Conservation (phyloP, 1,140 invertebrate genomes). For the Homalodisca vitripennis region DNA sequence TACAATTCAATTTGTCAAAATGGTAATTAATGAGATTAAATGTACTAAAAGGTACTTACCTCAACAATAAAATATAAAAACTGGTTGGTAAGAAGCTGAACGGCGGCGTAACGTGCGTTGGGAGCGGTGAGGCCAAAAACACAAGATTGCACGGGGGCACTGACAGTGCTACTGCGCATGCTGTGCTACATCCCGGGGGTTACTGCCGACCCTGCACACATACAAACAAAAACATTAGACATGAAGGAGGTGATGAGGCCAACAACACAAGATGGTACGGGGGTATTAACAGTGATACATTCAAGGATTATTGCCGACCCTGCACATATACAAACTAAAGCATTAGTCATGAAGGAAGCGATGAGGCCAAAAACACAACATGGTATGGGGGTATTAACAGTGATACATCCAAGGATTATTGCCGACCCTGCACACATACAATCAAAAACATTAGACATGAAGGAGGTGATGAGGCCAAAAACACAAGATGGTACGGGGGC, state of each 20-base stretch:
- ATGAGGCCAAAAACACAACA: neutral
- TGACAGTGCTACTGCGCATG: conserved; percentile 39
- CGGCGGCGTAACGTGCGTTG: conserved; percentile 44
- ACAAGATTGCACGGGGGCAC: conserved; percentile 41
- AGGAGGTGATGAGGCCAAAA: neutral
- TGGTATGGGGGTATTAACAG: neutral
- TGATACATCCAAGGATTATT: neutral
- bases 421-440: neutral
- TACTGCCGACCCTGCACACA: neutral
- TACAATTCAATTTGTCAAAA: too few relatives aligned
- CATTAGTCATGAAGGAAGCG: neutral
- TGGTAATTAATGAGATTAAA: too few relatives aligned
- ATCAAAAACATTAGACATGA: neutral
- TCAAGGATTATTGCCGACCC: neutral
- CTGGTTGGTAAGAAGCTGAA: conserved; percentile 49
- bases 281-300: neutral
- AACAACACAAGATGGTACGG: neutral
- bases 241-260: neutral
- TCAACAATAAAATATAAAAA: conserved; percentile 50
- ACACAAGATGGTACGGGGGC: neutral
- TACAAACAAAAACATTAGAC: neutral
- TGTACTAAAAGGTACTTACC: too few relatives aligned
- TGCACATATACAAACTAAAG: neutral
- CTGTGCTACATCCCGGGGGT: conserved; percentile 40
- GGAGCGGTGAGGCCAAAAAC: conserved; percentile 34